Conservation (phyloP, 1,140 invertebrate genomes). For the Brachionus angularis region DNA sequence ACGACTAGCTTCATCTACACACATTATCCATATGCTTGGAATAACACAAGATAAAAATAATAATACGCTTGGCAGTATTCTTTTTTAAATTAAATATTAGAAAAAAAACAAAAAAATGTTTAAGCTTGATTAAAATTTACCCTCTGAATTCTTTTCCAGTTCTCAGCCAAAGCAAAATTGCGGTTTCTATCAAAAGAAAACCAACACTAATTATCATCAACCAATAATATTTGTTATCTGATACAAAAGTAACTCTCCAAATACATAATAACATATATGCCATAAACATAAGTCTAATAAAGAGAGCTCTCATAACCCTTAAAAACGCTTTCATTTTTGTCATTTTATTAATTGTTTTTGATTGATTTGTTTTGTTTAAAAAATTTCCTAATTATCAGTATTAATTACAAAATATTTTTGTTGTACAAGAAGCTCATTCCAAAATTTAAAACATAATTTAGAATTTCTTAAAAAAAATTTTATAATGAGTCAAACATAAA, state of each 20-base stretch:
- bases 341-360: neutral
- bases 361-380: no score
- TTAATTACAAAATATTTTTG: no score
- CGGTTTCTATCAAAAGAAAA: conserved; percentile 29
- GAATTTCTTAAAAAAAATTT: no score
- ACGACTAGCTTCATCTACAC: conserved; percentile 18
- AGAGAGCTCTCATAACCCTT: conserved; percentile 28
- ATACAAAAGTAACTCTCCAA: conserved; percentile 34
- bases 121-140: neutral
- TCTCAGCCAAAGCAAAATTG: conserved; percentile 29
- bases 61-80: conserved; percentile 35
- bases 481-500: no score
- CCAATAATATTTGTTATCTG: conserved; percentile 40
- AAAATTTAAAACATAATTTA: no score
- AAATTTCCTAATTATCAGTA: no score
- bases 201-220: conserved; percentile 31
- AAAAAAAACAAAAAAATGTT: neutral
- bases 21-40: conserved; percentile 43
- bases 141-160: conserved; percentile 39
- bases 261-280: conserved; percentile 15
- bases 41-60: conserved; percentile 38
- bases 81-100: neutral
- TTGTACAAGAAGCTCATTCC: no score
- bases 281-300: conserved; percentile 40
- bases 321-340: conserved; percentile 41